Percentiles rank a stretch among this genome's conserved stretches.
phyloP scores from a whole-genome alignment of 92 coral and sea anemone genomes.

The Porites rus region DNA sequence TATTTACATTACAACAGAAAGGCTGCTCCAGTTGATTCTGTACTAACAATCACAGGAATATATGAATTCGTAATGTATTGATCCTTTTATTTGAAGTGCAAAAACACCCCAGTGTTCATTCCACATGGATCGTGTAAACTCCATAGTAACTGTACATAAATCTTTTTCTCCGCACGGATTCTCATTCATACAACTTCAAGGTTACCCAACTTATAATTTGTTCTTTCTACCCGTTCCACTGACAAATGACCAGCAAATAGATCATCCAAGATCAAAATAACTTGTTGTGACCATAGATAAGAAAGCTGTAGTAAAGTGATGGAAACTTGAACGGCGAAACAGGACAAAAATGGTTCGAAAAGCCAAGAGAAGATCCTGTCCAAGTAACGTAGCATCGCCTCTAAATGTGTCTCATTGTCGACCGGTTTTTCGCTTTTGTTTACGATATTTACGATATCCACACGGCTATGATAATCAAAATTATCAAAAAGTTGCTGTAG shows the following conservation, averaged over 20 bases:
- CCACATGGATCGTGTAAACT: neutral
- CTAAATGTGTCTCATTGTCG: slow-evolving; percentile 3
- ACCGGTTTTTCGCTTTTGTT: slow-evolving; percentile 17
- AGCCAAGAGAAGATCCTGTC: slow-evolving; percentile 17
- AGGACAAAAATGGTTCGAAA: slow-evolving; percentile 42
- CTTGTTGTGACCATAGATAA: slow-evolving; percentile 43
- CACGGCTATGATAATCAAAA: slow-evolving; percentile 80
- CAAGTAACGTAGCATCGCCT: neutral
- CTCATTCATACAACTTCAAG: slow-evolving; percentile 30
- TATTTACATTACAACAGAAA: neutral
- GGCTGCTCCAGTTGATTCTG: neutral
- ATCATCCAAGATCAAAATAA: slow-evolving; percentile 24
- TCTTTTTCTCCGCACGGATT: neutral
- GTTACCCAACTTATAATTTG: slow-evolving; percentile 6
- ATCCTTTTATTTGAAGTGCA: neutral
- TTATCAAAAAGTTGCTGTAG: slow-evolving; percentile 80
- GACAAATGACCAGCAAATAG: slow-evolving; percentile 27
- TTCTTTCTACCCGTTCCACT: slow-evolving; percentile 16
- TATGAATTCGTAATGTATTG: neutral
- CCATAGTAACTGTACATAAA: slow-evolving; percentile 23
- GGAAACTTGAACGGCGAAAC: slow-evolving; percentile 58
- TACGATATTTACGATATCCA: slow-evolving; percentile 83
- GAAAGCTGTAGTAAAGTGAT: slow-evolving; percentile 27
- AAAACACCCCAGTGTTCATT: slow-evolving; percentile 9
- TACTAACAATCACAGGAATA: neutral